Percentiles rank a stretch among this genome's conserved stretches.
phyloP scores from a whole-genome alignment of 2,797 vertebrate species.

The Sitta carolinensis region DNA sequence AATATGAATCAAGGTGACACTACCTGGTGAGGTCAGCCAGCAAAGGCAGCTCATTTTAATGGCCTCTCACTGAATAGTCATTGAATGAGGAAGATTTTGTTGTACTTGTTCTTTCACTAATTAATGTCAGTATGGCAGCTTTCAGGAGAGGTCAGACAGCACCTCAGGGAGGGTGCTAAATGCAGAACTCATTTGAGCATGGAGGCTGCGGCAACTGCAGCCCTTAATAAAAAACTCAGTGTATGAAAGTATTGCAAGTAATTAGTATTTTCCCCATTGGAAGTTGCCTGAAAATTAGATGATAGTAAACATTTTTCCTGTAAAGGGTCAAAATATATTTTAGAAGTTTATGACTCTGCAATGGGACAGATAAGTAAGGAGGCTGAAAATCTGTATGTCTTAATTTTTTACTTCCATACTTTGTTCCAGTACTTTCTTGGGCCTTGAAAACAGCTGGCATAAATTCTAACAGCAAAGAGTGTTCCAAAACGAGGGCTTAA shows the following conservation, averaged over 20 bases:
- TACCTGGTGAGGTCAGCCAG: background rate
- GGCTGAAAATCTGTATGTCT: background rate
- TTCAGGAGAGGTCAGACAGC: conserved; percentile 11
- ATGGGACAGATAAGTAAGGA: background rate
- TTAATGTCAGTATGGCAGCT: background rate
- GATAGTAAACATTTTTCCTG: background rate
- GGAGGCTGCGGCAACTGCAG: background rate
- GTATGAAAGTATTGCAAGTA: background rate
- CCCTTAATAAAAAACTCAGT: background rate
- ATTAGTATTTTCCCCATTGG: background rate
- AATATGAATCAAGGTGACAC: background rate
- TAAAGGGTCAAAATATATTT: background rate
- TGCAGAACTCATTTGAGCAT: background rate
- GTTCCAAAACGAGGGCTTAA: background rate
- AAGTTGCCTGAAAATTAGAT: background rate
- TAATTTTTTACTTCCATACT: background rate
- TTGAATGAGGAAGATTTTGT: background rate
- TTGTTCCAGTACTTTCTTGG: background rate
- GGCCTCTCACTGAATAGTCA: background rate
- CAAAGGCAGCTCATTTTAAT: background rate
- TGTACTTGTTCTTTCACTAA: background rate
- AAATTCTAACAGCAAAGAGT: background rate
- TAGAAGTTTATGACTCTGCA: background rate
- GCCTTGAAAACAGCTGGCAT: background rate
- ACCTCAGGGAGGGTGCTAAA: conserved; percentile 19